phyloP scores from a whole-genome alignment of 2,113 vertebrate species.

The Scalopus aquaticus region DNA sequence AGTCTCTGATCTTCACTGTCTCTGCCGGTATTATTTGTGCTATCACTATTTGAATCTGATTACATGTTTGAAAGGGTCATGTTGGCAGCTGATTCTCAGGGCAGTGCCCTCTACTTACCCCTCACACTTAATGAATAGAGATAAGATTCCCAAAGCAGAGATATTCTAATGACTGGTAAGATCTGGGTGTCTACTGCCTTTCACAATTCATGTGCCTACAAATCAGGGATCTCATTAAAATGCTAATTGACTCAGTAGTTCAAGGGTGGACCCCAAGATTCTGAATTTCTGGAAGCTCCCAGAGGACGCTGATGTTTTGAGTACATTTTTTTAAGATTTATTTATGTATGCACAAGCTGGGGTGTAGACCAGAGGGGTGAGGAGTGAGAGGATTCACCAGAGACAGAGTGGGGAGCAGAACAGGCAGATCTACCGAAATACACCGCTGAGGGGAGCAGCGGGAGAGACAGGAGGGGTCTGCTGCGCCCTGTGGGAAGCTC shows the following conservation, averaged over 20 bases:
- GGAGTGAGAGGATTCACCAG: no score
- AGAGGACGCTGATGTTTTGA: not conserved
- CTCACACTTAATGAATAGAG: not conserved
- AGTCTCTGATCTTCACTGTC: not conserved
- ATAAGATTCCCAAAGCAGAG: not conserved
- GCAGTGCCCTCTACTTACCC: not conserved
- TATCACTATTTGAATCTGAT: slow-evolving; percentile 3
- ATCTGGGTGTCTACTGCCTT: not conserved
- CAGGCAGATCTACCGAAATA: no score
- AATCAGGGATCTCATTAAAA: slow-evolving; percentile 25
- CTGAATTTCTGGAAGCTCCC: not conserved
- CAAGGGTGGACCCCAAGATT: not conserved
- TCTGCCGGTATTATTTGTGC: not conserved
- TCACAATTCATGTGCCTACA: not conserved
- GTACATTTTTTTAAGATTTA: no score
- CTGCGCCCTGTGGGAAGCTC: no score
- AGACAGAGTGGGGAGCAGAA: no score
- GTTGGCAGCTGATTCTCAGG: not conserved
- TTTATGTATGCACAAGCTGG: no score
- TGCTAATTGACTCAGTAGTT: slow-evolving; percentile 41
- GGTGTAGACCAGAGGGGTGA: no score
- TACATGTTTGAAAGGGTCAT: not conserved
- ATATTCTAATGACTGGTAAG: not conserved
- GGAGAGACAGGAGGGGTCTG: no score
- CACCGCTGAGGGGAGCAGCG: no score